These are phyloP conservation scores for Himantopus leucocephalus DNA, from an alignment of 2,113 vertebrate species.

Conservation along the genomic window DNA sequence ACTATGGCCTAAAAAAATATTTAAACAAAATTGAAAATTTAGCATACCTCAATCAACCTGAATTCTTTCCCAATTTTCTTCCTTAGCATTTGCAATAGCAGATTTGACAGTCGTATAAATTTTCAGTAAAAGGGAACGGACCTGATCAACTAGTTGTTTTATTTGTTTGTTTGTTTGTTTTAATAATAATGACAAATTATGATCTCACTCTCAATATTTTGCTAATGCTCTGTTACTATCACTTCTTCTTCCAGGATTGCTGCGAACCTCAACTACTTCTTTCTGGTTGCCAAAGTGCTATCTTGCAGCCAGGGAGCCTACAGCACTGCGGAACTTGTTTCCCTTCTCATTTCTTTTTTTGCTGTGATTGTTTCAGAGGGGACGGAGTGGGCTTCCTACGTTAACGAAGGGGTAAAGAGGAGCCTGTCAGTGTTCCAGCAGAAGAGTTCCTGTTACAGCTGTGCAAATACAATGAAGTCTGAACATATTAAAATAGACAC, in stretches of 20 bases:
- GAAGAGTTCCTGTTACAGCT: background rate
- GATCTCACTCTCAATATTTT: background rate
- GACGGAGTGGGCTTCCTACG: background rate
- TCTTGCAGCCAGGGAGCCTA: background rate
- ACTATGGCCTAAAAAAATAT: background rate
- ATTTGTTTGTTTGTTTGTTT: background rate
- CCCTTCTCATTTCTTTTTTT: background rate
- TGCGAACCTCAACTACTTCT: background rate
- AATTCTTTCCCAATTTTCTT: background rate
- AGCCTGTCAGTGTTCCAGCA: background rate
- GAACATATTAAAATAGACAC: background rate
- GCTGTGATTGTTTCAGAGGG: background rate
- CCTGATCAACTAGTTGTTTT: background rate
- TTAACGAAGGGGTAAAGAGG: background rate
- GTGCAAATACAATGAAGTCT: background rate
- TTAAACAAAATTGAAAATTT: background rate
- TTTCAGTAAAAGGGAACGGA: background rate
- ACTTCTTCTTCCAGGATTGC: background rate
- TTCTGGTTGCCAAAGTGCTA: background rate
- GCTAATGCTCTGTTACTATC: background rate
- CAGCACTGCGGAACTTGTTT: background rate
- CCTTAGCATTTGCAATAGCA: background rate
- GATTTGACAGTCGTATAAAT: fast-evolving
- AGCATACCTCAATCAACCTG: background rate
- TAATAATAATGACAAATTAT: background rate